Evolutionary conservation across 2,888 invertebrate genomes (phyloP).

Genomic region (Hipparchia sbordonii): DNA sequence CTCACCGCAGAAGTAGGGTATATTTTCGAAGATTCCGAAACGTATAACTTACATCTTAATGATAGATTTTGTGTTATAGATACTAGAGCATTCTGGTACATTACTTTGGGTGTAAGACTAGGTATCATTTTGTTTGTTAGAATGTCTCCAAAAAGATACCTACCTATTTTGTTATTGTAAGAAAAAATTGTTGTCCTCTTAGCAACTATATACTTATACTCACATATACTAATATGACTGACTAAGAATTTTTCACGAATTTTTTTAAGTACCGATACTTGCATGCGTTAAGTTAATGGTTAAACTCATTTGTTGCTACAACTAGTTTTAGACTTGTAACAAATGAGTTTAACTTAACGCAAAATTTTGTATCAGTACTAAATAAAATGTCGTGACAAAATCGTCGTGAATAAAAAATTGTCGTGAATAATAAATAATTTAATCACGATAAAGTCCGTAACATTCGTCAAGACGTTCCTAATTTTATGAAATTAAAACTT

Average conservation of each 20-base stretch:
- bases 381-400: not conserved
- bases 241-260: too few relatives aligned
- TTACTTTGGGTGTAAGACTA: not conserved
- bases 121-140: not conserved
- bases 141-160: too few relatives aligned
- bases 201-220: too few relatives aligned
- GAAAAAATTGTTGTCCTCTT: too few relatives aligned
- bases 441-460: not conserved
- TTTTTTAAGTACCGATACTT: too few relatives aligned
- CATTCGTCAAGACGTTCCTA: not conserved
- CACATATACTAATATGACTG: too few relatives aligned
- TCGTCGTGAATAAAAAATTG: not conserved
- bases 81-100: not conserved
- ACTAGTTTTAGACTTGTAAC: too few relatives aligned
- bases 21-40: slow-evolving; percentile 73
- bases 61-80: slow-evolving; percentile 36
- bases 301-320: too few relatives aligned
- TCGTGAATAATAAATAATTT: not conserved
- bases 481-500: slow-evolving; percentile 1
- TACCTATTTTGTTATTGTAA: too few relatives aligned
- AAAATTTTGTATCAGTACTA: too few relatives aligned
- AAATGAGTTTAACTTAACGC: too few relatives aligned
- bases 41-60: slow-evolving; percentile 74
- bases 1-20: slow-evolving; percentile 59
- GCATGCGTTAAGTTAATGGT: too few relatives aligned